Base-by-base conservation (phyloP, 2,113 vertebrate genomes). In the Oriolus oriolus region DNA sequence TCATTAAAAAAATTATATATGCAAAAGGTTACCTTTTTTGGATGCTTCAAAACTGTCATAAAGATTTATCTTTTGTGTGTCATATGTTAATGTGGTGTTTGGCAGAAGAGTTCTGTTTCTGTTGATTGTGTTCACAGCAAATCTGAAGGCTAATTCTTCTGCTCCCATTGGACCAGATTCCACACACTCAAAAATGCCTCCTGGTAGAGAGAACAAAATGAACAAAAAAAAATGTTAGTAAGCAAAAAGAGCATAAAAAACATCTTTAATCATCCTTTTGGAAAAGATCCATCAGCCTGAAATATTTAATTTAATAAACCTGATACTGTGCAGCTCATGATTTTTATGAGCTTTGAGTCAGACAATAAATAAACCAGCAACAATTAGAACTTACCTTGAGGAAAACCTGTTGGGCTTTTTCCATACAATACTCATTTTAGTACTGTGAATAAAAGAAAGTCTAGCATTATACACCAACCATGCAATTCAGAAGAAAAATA, bases 121-220 rank as follows among this genome's bases (percentile, higher is more conserved):
- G 98, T 99, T 99, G 98, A 99, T 99, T 97, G 99, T 99, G 95
- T 99, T 99, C 98, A 99, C 99, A 98, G 99, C 99, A 98, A 99
- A 99, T 98, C 99, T 99, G 98, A 99, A 99, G 87, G 99, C 99
- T 93, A 99, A 97, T 94, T 99, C 99, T 96, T 99, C 99, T 88
- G 99, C 99, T 97, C 99, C 99, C 92, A 99, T 99, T 79, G 99
- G 99, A 39, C 99, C 99, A 74, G 98, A 99, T 97, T 99, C 99
- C 90, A 99, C 98, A 95, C 99, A 99, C 97, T 99, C 99, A 97
- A 99, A 99, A 98, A 99, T 99, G 50, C 99, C 99, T 63, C 99
- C 99, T 99, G 95, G 68, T 76, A 96, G 94, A 93, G 63, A 64
- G 50, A 95, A 79, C 84, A 12, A 45, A 90, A 68, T n/a, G 39